These are phyloP conservation scores for Megaustenia siamemsis DNA, from an alignment of 2,888 invertebrate genomes.

Conservation along the genomic window DNA sequence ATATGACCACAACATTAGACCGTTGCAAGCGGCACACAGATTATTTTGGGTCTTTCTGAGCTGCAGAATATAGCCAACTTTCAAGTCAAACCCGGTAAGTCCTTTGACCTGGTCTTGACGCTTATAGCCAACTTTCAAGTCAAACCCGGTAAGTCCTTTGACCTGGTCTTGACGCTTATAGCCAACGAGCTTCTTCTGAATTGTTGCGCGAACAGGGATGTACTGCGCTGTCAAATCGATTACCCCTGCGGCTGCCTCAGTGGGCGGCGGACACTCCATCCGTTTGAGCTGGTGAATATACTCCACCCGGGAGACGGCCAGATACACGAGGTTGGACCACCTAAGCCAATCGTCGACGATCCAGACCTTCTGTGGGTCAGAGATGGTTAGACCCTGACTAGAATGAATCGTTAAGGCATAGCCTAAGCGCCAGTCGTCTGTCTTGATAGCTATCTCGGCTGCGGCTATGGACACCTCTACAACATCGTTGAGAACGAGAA, in stretches of 20 bases:
- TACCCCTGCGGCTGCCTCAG: neutral
- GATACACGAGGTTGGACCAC: constrained; percentile 14
- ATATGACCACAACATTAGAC: too few species aligned
- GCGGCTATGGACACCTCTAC: neutral
- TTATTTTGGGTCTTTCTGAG: neutral
- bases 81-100: neutral
- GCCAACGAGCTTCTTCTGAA: neutral
- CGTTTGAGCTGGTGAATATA: constrained; percentile 10
- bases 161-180: constrained; percentile 6
- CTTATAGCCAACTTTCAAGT: neutral
- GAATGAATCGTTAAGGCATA: constrained; percentile 21
- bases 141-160: neutral
- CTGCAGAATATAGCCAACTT: neutral
- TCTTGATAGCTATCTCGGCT: neutral
- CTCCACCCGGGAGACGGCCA: constrained; percentile 2
- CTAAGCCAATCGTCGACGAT: neutral
- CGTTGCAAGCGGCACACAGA: neutral
- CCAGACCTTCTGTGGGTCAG: constrained; percentile 9
- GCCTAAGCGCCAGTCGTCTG: neutral
- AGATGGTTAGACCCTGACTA: constrained; percentile 12
- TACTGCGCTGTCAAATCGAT: neutral
- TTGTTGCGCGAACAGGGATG: neutral
- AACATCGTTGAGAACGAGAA: constrained; percentile 4
- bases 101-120: constrained; percentile 10
- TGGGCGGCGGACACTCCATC: neutral